phyloP scores from a whole-genome alignment of 2,113 vertebrate species.

The Nematolebias whitei region DNA sequence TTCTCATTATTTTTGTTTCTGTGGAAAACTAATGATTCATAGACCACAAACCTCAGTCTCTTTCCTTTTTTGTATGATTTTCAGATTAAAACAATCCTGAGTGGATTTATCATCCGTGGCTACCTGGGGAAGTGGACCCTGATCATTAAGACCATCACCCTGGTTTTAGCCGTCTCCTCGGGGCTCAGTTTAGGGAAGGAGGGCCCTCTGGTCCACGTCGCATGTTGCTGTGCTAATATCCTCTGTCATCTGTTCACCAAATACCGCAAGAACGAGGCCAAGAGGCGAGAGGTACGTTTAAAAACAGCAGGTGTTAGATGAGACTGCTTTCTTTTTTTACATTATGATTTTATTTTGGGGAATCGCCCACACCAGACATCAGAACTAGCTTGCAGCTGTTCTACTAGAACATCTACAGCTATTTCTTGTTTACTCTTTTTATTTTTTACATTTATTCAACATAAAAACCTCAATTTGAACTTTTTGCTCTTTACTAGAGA shows the following conservation, averaged over 20 bases:
- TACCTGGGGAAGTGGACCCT: slow-evolving; percentile 98
- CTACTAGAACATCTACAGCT: too few species aligned
- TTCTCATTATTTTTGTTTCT: background rate
- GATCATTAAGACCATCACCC: slow-evolving; percentile 93
- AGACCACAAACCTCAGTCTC: background rate
- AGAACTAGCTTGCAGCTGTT: too few species aligned
- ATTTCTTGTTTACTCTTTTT: too few species aligned
- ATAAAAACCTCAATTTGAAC: too few species aligned
- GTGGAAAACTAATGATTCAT: background rate
- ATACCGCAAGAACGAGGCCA: slow-evolving; percentile 95
- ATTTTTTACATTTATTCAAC: too few species aligned
- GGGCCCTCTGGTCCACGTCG: slow-evolving; percentile 95
- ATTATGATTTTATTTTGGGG: too few species aligned
- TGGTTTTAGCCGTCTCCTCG: slow-evolving; percentile 95
- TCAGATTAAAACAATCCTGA: slow-evolving; percentile 98
- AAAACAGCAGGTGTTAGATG: background rate
- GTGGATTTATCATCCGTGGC: slow-evolving; percentile 96
- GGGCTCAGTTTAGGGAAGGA: slow-evolving; percentile 96
- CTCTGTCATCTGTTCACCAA: slow-evolving; percentile 96
- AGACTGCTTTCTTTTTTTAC: too few species aligned
- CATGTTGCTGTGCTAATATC: slow-evolving; percentile 97
- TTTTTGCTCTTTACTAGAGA: too few species aligned
- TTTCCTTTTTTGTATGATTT: background rate
- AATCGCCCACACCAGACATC: too few species aligned
- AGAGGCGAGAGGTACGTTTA: slow-evolving; percentile 88